A percentile compares a stretch with the other conserved stretches of the same genome.
Conservation (phyloP, 2,888 invertebrate species). For the Augiades crinisus region DNA sequence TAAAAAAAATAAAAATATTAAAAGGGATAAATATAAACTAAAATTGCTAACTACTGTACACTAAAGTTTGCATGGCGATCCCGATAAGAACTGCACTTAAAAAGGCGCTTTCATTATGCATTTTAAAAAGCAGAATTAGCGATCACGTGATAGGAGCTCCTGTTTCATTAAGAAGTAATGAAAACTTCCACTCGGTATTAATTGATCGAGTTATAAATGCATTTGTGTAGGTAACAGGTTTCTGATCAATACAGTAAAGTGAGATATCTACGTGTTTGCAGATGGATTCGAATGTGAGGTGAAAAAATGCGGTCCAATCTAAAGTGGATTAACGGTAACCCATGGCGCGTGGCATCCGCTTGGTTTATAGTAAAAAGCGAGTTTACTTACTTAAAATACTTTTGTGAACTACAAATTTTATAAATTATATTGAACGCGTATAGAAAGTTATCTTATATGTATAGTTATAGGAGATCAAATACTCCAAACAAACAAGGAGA, state of each 20-base stretch:
- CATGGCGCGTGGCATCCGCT: constrained; percentile 9
- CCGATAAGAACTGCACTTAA: constrained; percentile 24
- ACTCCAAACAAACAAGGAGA: too few relatives aligned
- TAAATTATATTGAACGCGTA: too few relatives aligned
- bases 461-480: too few relatives aligned
- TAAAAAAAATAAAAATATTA: too few relatives aligned
- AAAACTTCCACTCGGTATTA: constrained; percentile 62
- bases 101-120: constrained; percentile 16
- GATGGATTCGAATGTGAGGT: constrained; percentile 18
- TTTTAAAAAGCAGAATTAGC: constrained; percentile 67
- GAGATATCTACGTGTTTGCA: constrained; percentile 21
- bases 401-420: too few relatives aligned
- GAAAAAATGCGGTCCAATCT: constrained; percentile 20
- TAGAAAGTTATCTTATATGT: too few relatives aligned
- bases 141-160: constrained; percentile 57
- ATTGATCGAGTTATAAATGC: constrained; percentile 53
- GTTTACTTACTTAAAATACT: not conserved
- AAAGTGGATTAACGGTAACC: constrained; percentile 16
- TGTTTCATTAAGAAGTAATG: constrained; percentile 68
- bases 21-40: not conserved
- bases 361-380: not conserved
- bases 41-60: not conserved
- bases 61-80: constrained; percentile 12
- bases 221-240: constrained; percentile 31
- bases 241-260: constrained; percentile 21